Percentiles rank a stretch among this genome's conserved stretches.
Evolutionary conservation across 2,113 vertebrate species (phyloP).

Genomic region (Meleagris gallopavo): DNA sequence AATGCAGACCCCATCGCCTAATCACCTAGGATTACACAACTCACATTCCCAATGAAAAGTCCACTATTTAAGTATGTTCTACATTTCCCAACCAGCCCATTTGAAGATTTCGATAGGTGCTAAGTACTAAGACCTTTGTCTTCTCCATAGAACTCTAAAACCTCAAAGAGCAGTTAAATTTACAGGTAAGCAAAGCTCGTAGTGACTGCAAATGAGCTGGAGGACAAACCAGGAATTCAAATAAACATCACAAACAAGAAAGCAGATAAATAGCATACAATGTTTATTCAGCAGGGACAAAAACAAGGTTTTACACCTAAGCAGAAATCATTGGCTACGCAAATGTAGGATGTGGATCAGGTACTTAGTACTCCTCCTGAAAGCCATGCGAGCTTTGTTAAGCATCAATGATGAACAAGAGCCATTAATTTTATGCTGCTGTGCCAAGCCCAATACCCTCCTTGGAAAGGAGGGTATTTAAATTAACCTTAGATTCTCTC

Average conservation of each 20-base stretch:
- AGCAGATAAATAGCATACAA: conserved; percentile 1
- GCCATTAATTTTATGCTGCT: not conserved
- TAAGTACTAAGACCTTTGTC: conserved; percentile 34
- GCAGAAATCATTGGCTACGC: conserved; percentile 25
- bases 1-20: not conserved
- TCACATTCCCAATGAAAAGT: not conserved
- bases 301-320: conserved; percentile 17
- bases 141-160: not conserved
- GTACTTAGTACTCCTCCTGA: not conserved
- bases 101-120: conserved; percentile 12
- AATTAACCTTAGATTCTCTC: not conserved
- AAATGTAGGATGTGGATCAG: not conserved
- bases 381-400: not conserved
- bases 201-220: conserved; percentile 26
- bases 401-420: not conserved
- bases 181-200: conserved; percentile 18
- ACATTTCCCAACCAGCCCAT: not conserved
- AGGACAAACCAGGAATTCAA: conserved; percentile 7
- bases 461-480: not conserved
- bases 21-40: not conserved
- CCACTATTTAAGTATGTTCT: not conserved
- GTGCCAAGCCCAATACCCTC: not conserved
- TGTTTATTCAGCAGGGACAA: conserved; percentile 40
- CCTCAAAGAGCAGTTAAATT: conserved; percentile 28
- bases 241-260: not conserved